Evolutionary conservation across 1,140 invertebrate genomes (phyloP).

Genomic region (Ips typographus): DNA sequence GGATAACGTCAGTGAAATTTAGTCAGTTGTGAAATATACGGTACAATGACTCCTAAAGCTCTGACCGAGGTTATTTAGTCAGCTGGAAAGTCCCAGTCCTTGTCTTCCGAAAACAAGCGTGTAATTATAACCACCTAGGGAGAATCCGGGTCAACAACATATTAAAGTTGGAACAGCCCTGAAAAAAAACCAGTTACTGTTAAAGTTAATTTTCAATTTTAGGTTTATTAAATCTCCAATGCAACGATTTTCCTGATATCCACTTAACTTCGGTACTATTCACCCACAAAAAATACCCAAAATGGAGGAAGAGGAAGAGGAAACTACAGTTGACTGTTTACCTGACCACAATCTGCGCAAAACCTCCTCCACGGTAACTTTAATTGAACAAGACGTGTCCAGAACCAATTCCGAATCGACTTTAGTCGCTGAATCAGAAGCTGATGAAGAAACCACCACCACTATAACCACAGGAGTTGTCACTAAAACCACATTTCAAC

Average conservation of each 20-base stretch:
- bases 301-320: slow-evolving; percentile 63
- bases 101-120: background rate
- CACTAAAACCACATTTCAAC: slow-evolving; percentile 7
- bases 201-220: slow-evolving; percentile 1
- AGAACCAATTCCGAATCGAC: slow-evolving; percentile 42
- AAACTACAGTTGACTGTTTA: slow-evolving; percentile 35
- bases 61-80: background rate
- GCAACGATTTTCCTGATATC: slow-evolving; percentile 24
- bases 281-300: slow-evolving; percentile 35
- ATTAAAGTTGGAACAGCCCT: background rate
- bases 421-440: slow-evolving; percentile 26
- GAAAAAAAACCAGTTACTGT: background rate
- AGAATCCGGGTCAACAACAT: too few species aligned
- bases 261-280: slow-evolving; percentile 3
- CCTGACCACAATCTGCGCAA: slow-evolving; percentile 38
- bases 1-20: too few species aligned
- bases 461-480: background rate
- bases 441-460: background rate
- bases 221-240: slow-evolving; percentile 2
- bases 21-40: slow-evolving; percentile 3
- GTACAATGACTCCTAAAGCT: background rate
- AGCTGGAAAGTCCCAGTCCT: background rate
- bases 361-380: slow-evolving; percentile 47
- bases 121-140: background rate
- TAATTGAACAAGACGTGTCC: slow-evolving; percentile 45